Conservation (phyloP, 1,140 invertebrate species). For the Diorhabda carinulata region DNA sequence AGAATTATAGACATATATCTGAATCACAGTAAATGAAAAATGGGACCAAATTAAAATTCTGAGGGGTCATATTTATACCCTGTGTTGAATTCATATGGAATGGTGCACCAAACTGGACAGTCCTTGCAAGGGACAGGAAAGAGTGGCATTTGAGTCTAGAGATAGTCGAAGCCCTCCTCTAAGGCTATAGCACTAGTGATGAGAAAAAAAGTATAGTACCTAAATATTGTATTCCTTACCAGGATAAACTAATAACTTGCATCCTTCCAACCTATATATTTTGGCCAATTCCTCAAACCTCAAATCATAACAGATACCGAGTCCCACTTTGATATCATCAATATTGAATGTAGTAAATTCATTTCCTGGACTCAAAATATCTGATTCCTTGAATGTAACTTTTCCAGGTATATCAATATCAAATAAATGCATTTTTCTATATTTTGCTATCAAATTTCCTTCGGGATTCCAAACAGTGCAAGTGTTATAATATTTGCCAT, state of each 20-base stretch:
- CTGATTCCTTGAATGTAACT: conserved; percentile 91
- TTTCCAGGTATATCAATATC: conserved; percentile 92
- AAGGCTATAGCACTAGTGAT: too few relatives aligned
- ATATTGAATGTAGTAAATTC: conserved; percentile 71
- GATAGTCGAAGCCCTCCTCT: too few relatives aligned
- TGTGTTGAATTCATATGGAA: too few relatives aligned
- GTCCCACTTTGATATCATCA: conserved; percentile 80
- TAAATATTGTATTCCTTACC: conserved; percentile 55
- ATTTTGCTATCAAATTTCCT: conserved; percentile 70
- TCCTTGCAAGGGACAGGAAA: too few relatives aligned
- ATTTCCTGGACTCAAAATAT: conserved; percentile 73
- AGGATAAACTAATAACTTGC: conserved; percentile 46
- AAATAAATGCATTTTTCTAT: conserved; percentile 89
- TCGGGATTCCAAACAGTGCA: conserved; percentile 81
- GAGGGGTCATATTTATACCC: too few relatives aligned
- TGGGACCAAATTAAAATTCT: too few relatives aligned
- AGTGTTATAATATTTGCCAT: conserved; percentile 79
- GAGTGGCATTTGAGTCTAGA: too few relatives aligned
- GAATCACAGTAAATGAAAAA: too few relatives aligned
- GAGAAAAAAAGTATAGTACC: too few relatives aligned
- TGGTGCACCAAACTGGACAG: too few relatives aligned
- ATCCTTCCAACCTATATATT: conserved; percentile 62
- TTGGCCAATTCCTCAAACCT: conserved; percentile 86
- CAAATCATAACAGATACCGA: conserved; percentile 95
- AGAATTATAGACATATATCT: too few relatives aligned